Base-by-base conservation (phyloP, 2,113 vertebrate genomes). In the Lycaon pictus region DNA sequence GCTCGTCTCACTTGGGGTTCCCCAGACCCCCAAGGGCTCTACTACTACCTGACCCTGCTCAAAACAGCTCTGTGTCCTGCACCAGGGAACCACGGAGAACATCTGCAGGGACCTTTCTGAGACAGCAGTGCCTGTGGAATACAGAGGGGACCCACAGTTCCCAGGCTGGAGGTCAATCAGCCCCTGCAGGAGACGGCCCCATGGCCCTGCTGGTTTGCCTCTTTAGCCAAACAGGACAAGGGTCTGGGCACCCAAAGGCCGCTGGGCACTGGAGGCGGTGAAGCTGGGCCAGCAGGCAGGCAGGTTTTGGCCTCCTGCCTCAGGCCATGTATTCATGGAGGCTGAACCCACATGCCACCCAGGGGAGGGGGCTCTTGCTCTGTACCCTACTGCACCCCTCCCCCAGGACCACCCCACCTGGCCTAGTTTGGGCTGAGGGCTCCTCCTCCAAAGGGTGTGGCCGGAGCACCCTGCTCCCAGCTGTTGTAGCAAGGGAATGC, bases 321-420 rank as follows among this genome's bases (percentile, higher is more conserved):
- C 22, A 11, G 0, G 0, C n/a, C 12, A 9, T 0, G 29, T 4
- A 32, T 25, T 43, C 43, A 7, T 43, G 6, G 43, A 96, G 98
- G 97, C 96, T 25, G 98, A 97, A 7, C 20, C n/a, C 67, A 3
- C 8, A 13, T 55, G 35, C 35, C 72, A 27, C 43, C 71, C 48
- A 5, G 15, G 84, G 12, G n/a, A 29, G 25, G n/a, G 89, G 62
- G 11, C 5, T 2, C 69, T n/a, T 48, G 1, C 48, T 53, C 15
- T 48, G 9, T 16, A 13, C 23, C 16, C 76, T 7, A 1, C 48
- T 16, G 7, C 35, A 69, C 35, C 20, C 20, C 71, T 74, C 20
- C 71, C 48, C 67, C 55, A 22, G 32, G 67, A 16, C 60, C 55
- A 32, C 27, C 29, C 16, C 0, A 0, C 19, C 5, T 13, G 32